Conservation (phyloP, 2,888 invertebrate genomes). For the Heteropelma amictum region DNA sequence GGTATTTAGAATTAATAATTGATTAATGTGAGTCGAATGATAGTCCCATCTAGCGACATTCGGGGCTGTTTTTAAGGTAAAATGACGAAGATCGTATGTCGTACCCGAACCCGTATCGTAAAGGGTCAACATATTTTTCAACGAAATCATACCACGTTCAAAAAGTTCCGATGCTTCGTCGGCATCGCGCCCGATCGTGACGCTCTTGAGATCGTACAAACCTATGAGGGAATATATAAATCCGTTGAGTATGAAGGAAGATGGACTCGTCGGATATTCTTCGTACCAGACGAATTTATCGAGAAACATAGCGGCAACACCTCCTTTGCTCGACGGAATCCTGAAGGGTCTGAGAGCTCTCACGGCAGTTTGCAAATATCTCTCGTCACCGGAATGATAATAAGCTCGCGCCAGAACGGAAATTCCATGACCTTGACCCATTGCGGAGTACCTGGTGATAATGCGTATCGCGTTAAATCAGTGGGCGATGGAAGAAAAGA, state of each 20-base stretch:
- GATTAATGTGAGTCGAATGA: conserved; percentile 98
- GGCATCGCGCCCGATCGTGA: conserved; percentile 85
- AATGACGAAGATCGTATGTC: conserved; percentile 96
- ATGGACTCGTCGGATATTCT: conserved; percentile 97
- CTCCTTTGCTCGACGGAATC: conserved; percentile 86
- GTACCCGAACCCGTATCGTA: conserved; percentile 98
- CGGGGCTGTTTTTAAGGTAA: conserved; percentile 92
- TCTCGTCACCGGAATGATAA: conserved; percentile 86
- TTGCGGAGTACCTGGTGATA: conserved; percentile 90
- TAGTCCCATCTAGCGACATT: conserved; percentile 99
- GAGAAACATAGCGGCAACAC: conserved; percentile 91
- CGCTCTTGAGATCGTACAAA: conserved; percentile 94
- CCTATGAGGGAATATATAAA: conserved; percentile 98
- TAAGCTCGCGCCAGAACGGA: conserved; percentile 96
- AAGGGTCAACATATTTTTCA: conserved; percentile 91
- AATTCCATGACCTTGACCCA: conserved; percentile 99
- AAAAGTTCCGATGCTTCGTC: conserved; percentile 88
- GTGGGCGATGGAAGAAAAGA: not conserved
- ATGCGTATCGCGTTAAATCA: too few species aligned
- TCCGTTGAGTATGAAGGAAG: conserved; percentile 97
- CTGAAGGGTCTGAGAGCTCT: conserved; percentile 89
- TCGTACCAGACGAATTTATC: conserved; percentile 96
- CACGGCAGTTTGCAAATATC: conserved; percentile 90
- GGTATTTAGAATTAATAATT: conserved; percentile 91
- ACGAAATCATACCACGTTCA: conserved; percentile 90